phyloP scores from a whole-genome alignment of 1,140 invertebrate species.

The Papilio machaon region DNA sequence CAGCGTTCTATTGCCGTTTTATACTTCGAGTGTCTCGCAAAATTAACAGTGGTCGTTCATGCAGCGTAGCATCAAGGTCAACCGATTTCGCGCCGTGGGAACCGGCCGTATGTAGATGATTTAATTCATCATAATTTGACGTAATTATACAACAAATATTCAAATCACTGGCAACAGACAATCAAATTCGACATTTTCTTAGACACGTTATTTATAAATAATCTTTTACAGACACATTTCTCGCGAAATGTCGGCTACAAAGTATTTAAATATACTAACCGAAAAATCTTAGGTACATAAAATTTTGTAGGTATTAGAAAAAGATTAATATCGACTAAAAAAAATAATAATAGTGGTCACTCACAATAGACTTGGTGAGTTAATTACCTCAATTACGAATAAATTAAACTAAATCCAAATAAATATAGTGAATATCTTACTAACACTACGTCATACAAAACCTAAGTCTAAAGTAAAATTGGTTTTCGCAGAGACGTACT shows the following conservation, averaged over 20 bases:
- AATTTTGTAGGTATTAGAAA: too few relatives aligned
- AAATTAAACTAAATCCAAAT: conserved; percentile 47
- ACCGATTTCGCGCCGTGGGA: conserved; percentile 75
- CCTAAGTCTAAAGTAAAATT: not conserved
- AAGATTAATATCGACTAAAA: too few relatives aligned
- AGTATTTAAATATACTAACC: conserved; percentile 69
- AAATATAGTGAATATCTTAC: not conserved
- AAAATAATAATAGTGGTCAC: too few relatives aligned
- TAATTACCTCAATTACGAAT: too few relatives aligned
- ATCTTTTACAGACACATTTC: conserved; percentile 76
- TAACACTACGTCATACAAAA: not conserved
- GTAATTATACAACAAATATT: conserved; percentile 78
- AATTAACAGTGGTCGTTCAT: conserved; percentile 5
- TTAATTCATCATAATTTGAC: conserved; percentile 80
- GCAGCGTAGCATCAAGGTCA: conserved; percentile 63
- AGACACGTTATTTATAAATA: conserved; percentile 81
- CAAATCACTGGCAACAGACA: conserved; percentile 74
- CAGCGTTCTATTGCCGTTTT: conserved; percentile 5
- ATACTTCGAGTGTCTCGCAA: not conserved
- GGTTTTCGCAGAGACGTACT: not conserved
- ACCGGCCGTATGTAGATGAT: conserved; percentile 70
- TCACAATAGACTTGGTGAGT: too few relatives aligned
- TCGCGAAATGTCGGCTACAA: conserved; percentile 80
- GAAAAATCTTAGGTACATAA: conserved; percentile 50
- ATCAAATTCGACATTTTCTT: conserved; percentile 81